Conservation (phyloP, 2,797 vertebrate species). For the Danio jaintianensis region DNA sequence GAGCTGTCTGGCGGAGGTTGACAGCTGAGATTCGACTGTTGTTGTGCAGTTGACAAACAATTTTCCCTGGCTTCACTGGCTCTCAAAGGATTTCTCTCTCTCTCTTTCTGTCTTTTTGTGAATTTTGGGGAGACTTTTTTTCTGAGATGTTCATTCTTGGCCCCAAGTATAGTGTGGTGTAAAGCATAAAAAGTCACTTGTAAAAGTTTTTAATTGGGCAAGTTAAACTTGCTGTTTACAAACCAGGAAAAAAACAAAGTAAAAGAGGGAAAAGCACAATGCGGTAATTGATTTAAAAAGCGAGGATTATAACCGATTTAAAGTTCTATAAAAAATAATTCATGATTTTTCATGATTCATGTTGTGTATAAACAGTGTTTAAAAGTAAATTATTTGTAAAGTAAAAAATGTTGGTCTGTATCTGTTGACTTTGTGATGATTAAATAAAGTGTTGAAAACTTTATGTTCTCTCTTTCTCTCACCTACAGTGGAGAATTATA, state of each 20-base stretch:
- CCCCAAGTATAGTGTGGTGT: neutral
- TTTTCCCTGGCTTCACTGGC: conserved; percentile 85
- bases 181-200: neutral
- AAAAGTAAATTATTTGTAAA: too few species aligned
- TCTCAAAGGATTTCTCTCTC: conserved; percentile 82
- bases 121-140: neutral
- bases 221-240: neutral
- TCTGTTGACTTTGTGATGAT: too few species aligned
- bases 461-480: too few species aligned
- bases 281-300: neutral
- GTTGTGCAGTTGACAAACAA: conserved; percentile 87
- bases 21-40: conserved; percentile 80
- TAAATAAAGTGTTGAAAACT: too few species aligned
- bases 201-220: neutral
- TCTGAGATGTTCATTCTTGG: neutral
- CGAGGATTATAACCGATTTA: neutral
- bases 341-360: too few species aligned
- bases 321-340: neutral
- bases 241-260: neutral
- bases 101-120: conserved; percentile 61
- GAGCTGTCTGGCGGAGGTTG: conserved; percentile 73
- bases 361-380: too few species aligned
- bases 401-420: too few species aligned
- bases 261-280: neutral
- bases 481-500: too few species aligned